phyloP scores from a whole-genome alignment of 2,113 vertebrate species.

The Clinocottus analis region DNA sequence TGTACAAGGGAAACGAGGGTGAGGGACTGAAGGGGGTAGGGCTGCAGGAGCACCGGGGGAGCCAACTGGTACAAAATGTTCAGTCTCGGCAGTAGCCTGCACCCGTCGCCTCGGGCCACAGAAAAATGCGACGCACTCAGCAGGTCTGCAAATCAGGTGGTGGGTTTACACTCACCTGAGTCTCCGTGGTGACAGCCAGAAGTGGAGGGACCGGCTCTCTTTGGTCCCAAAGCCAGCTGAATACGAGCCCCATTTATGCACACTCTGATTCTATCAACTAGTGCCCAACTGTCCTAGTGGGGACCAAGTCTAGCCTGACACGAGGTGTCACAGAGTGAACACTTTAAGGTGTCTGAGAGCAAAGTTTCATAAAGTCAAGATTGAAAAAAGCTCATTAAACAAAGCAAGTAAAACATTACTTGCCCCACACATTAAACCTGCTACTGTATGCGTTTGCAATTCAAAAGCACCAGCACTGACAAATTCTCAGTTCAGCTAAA shows the following conservation, averaged over 20 bases:
- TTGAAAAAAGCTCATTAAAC: background rate
- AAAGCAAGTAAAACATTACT: background rate
- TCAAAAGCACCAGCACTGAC: background rate
- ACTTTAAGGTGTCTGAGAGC: background rate
- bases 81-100: constrained; percentile 34
- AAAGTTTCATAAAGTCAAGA: constrained; percentile 11
- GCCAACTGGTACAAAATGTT: constrained; percentile 66
- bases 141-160: constrained; percentile 1
- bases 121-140: constrained; percentile 23
- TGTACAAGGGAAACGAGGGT: constrained; percentile 28
- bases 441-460: background rate
- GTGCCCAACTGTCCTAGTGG: background rate
- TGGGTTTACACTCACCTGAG: constrained; percentile 58
- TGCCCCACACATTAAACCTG: background rate
- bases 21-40: constrained; percentile 20
- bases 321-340: background rate
- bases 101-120: constrained; percentile 25
- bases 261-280: background rate
- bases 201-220: constrained; percentile 16
- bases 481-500: background rate
- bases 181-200: constrained; percentile 23
- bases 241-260: constrained; percentile 53
- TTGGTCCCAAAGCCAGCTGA: constrained; percentile 58
- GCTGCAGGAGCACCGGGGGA: background rate
- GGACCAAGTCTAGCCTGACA: background rate